Evolutionary conservation across 2,888 invertebrate species (phyloP), one percentile per base, ranked within the genome.

Genomic region (Fragum whitleyi): DNA sequence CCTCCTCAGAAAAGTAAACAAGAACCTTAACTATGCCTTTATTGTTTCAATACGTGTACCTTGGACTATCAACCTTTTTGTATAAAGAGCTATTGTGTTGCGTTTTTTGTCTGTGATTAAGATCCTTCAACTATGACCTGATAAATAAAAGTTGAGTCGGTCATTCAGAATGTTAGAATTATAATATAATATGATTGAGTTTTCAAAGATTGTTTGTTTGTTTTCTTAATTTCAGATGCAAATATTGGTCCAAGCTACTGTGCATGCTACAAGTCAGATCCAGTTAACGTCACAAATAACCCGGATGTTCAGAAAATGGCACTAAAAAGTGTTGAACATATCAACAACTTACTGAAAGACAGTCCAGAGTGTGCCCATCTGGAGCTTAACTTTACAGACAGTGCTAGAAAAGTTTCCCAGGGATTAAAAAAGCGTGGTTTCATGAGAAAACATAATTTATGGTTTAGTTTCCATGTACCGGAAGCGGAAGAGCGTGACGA

Each of bases 161-260:
- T n/a, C n/a, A n/a, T n/a, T n/a, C n/a, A n/a, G n/a, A n/a, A n/a
- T n/a, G n/a, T n/a, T n/a, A n/a, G n/a, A n/a, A n/a, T n/a, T n/a
- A n/a, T n/a, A n/a, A n/a, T n/a, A n/a, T n/a, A n/a, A n/a, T n/a
- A n/a, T n/a, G n/a, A n/a, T n/a, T n/a, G n/a, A n/a, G n/a, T n/a
- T n/a, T n/a, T n/a, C n/a, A n/a, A n/a, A n/a, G n/a, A n/a, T n/a
- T n/a, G n/a, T n/a, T n/a, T n/a, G n/a, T n/a, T n/a, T n/a, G n/a
- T n/a, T n/a, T n/a, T n/a, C n/a, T 36, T 3, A 9, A 28, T 65
- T 70, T 32, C 96, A 9, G 96, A 97, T 93, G 98, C 98, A 0
- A 97, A 96, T 75, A 97, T 98, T 78, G 97, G 97, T 92, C 96
- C 97, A 0, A 98, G 98, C 93, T 98, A 98, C 98, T 98, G 98